These are phyloP conservation scores for Phodopus roborovskii DNA, from an alignment of 2,113 vertebrate genomes.

Conservation along the genomic window DNA sequence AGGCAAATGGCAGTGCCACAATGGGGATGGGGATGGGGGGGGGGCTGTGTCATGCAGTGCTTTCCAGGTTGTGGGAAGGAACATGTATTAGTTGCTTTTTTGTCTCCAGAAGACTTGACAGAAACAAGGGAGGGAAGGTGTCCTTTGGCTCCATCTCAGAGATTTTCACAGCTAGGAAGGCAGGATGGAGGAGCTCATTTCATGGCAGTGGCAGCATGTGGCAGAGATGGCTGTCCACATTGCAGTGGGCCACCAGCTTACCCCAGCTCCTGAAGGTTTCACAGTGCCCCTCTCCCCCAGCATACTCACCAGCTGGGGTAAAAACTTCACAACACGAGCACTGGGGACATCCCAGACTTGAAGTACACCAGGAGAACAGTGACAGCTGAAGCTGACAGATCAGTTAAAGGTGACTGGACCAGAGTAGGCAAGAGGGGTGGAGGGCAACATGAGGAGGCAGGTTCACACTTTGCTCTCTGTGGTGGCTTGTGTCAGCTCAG, in stretches of 20 bases:
- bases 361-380: neutral
- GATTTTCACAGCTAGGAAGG: neutral
- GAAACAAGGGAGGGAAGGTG: neutral
- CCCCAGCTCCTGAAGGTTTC: neutral
- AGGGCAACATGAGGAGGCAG: neutral
- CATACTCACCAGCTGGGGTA: no score
- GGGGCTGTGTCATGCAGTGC: fast-evolving
- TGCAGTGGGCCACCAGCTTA: neutral
- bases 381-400: neutral
- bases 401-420: neutral
- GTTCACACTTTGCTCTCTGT: neutral
- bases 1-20: neutral
- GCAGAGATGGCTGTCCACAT: neutral
- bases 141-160: neutral
- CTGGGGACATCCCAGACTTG: neutral
- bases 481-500: neutral
- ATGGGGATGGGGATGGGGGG: neutral
- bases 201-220: neutral
- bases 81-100: neutral
- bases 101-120: neutral
- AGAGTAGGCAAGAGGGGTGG: no score
- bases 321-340: neutral
- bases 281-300: neutral
- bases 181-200: neutral
- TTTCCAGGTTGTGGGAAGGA: neutral